A percentile compares a stretch with the other conserved stretches of the same genome.
phyloP scores from a whole-genome alignment of 2,888 invertebrate species.

The Sminthurides aquaticus region DNA sequence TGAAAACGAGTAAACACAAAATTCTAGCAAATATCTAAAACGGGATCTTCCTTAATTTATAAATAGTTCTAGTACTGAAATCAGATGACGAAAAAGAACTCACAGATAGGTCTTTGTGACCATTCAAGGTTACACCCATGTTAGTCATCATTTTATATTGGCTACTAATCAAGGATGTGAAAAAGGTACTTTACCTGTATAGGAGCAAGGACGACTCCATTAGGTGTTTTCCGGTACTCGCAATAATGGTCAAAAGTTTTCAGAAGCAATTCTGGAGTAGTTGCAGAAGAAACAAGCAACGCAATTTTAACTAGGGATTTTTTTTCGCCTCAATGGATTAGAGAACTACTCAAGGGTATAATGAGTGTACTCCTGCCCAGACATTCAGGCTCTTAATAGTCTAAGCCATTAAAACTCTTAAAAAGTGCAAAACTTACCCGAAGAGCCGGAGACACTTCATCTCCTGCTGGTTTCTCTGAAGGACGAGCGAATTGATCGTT shows the following conservation, averaged over 20 bases:
- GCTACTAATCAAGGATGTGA: neutral
- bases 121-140: neutral
- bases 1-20: slow-evolving; percentile 23
- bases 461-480: slow-evolving; percentile 58
- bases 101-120: slow-evolving; percentile 9
- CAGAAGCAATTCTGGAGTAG: slow-evolving; percentile 91
- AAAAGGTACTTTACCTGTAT: slow-evolving; percentile 58
- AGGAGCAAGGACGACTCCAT: slow-evolving; percentile 91
- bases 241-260: slow-evolving; percentile 99
- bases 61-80: neutral
- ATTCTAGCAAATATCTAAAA: slow-evolving; percentile 6
- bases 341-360: neutral
- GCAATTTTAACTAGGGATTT: slow-evolving; percentile 10
- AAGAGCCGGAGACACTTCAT: slow-evolving; percentile 70
- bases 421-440: slow-evolving; percentile 51
- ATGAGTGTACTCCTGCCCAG: slow-evolving; percentile 5
- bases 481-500: slow-evolving; percentile 33
- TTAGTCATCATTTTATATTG: slow-evolving; percentile 1
- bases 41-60: too few species aligned
- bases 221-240: slow-evolving; percentile 97
- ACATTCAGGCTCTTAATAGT: slow-evolving; percentile 4
- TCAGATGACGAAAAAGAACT: slow-evolving; percentile 21
- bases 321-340: slow-evolving; percentile 15
- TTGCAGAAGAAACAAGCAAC: slow-evolving; percentile 71
- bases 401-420: neutral